Evolutionary conservation across 2,113 vertebrate species (phyloP), one percentile per base, ranked within the genome.

Genomic region (Notechis scutatus): DNA sequence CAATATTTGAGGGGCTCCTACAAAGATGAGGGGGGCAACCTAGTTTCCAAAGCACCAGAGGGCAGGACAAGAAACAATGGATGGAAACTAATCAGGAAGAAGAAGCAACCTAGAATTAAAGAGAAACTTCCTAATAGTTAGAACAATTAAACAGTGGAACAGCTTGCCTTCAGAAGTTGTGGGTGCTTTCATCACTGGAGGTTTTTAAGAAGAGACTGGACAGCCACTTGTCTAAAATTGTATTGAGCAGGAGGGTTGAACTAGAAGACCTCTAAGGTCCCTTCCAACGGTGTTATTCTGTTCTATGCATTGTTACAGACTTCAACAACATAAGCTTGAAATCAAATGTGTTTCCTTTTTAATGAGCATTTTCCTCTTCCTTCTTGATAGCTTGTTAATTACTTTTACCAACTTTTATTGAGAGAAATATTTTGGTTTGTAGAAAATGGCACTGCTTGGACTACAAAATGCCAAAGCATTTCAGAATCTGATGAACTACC

Each of bases 401-500:
- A 29, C 10, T 42, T 24, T 47, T 23, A 26, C 87, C 26, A 7
- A 18, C 29, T 64, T 69, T 90, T 26, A 81, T 45, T 0, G 57
- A 91, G 24, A 39, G 29, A 23, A 0, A 45, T 23, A 47, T 91
- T 54, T 85, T 54, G 34, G 42, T 89, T 93, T 50, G 47, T 86
- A 39, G 45, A 42, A 69, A 90, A 92, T 52, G 45, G 23, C 42
- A 2, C 5, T 10, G 14, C 12, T 4, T 10, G 6, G 81, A 91
- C 15, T n/a, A 85, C 23, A 55, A 61, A 88, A 88, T 26, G 47
- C 24, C 34, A 92, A 91, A 74, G 5, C 74, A 10, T 3, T 92
- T 93, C 1, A 92, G 6, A 59, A 24, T 54, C 61, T 47, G 24
- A 85, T 52, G 89, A 95, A 42, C 89, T 93, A 74, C 23, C 81